A percentile compares a stretch with the other conserved stretches of the same genome.
These are phyloP conservation scores for Holacanthus passer DNA, from an alignment of 2,113 vertebrate species.

Conservation along the genomic window DNA sequence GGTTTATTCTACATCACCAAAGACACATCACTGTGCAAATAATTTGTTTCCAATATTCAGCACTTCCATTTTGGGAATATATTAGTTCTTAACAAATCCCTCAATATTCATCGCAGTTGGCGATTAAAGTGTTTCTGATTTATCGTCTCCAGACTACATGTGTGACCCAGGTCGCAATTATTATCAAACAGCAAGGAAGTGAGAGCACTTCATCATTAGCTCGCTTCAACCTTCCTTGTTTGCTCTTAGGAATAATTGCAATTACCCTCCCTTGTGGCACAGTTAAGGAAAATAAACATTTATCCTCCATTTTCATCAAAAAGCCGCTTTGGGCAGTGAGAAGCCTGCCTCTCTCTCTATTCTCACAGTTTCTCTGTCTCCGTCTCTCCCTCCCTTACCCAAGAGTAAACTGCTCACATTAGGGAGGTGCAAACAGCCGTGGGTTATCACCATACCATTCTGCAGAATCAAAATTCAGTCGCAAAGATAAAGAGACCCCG, in stretches of 20 bases:
- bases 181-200: conserved; percentile 45
- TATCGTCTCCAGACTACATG: not conserved
- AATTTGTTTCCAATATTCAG: not conserved
- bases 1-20: not conserved
- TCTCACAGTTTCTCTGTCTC: not conserved
- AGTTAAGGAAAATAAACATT: conserved; percentile 63
- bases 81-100: not conserved
- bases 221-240: conserved; percentile 49
- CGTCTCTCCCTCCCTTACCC: not conserved
- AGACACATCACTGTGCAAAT: not conserved
- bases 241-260: conserved; percentile 65
- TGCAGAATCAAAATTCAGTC: conserved; percentile 8
- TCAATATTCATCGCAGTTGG: not conserved
- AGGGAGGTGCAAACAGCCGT: conserved; percentile 21
- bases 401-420: conserved; percentile 29
- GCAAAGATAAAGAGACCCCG: conserved; percentile 7
- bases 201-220: conserved; percentile 43
- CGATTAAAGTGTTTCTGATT: not conserved
- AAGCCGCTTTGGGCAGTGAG: conserved; percentile 43
- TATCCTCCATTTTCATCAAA: conserved; percentile 59
- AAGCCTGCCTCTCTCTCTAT: conserved; percentile 11
- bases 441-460: conserved; percentile 12
- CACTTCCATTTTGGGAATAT: not conserved
- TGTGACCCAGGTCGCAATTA: conserved; percentile 31
- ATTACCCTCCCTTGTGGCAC: conserved; percentile 56